Percentiles rank a stretch among this genome's conserved stretches.
phyloP scores from a whole-genome alignment of 2,113 vertebrate genomes.

The Propithecus coquereli region DNA sequence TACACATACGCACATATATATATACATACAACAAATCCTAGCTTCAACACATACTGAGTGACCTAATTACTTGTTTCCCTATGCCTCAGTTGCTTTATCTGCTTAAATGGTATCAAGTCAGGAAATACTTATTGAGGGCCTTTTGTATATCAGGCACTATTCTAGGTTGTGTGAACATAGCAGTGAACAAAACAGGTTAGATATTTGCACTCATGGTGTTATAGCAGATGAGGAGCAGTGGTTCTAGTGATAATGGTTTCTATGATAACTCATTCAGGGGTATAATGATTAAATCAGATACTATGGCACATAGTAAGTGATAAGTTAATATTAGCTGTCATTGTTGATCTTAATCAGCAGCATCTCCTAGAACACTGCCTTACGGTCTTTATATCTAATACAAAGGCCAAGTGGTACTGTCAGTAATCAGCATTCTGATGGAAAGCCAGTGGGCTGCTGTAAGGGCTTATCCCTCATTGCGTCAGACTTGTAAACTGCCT shows the following conservation, averaged over 20 bases:
- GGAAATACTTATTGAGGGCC: neutral
- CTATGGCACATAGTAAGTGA: neutral
- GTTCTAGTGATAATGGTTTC: neutral
- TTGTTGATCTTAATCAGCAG: neutral
- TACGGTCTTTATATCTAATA: neutral
- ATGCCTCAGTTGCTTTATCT: neutral
- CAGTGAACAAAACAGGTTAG: neutral
- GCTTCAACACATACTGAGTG: neutral
- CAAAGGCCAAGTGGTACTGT: neutral
- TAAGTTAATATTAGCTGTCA: neutral
- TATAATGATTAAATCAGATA: neutral
- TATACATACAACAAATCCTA: neutral
- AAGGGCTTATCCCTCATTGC: neutral
- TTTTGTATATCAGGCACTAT: neutral
- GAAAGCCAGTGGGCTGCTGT: neutral
- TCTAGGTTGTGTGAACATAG: neutral
- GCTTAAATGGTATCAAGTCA: neutral
- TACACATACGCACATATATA: too few species aligned
- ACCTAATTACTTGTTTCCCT: neutral
- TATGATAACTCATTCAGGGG: neutral
- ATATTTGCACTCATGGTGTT: neutral
- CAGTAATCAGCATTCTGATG: neutral
- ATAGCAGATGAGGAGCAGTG: neutral
- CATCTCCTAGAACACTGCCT: neutral
- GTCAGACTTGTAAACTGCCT: neutral